A percentile compares a stretch with the other conserved stretches of the same genome.
Evolutionary conservation across 2,888 invertebrate species (phyloP).

Genomic region (Drosophila pegasa): DNA sequence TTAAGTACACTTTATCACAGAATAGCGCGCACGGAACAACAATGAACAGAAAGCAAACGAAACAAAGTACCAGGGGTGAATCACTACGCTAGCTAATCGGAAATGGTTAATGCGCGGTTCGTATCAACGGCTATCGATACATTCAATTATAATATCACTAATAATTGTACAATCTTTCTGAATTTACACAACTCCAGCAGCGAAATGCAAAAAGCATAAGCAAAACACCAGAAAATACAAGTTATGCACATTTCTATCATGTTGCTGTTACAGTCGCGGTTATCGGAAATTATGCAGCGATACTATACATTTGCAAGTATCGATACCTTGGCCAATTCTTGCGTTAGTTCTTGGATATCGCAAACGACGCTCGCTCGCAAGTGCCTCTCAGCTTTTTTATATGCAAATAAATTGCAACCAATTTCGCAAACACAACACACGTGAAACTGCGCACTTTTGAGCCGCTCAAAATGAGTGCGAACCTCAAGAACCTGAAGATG

Average conservation of each 20-base stretch:
- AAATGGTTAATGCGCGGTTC: constrained; percentile 12
- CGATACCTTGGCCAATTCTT: constrained; percentile 17
- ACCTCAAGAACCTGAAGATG: constrained; percentile 62
- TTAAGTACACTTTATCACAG: constrained; percentile 77
- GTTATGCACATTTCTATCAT: neutral
- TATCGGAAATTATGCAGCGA: neutral
- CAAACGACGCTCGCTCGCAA: constrained; percentile 35
- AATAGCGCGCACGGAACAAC: constrained; percentile 59
- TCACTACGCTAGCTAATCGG: constrained; percentile 20
- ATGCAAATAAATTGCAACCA: constrained; percentile 35
- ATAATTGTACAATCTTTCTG: neutral
- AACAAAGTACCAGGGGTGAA: constrained; percentile 52
- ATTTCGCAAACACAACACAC: constrained; percentile 33
- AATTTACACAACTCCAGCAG: neutral
- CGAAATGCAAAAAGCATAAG: neutral
- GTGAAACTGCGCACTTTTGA: constrained; percentile 30
- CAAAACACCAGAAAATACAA: neutral
- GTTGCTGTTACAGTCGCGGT: neutral
- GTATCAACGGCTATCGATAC: constrained; percentile 24
- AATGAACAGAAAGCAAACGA: constrained; percentile 60
- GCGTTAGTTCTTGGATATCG: constrained; percentile 23
- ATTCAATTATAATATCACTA: too few relatives aligned
- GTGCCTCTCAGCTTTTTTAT: constrained; percentile 25
- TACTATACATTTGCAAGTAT: constrained; percentile 4
- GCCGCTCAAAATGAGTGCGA: constrained; percentile 67